phyloP scores from a whole-genome alignment of 2,888 invertebrate genomes.

The Byasa hedistus region DNA sequence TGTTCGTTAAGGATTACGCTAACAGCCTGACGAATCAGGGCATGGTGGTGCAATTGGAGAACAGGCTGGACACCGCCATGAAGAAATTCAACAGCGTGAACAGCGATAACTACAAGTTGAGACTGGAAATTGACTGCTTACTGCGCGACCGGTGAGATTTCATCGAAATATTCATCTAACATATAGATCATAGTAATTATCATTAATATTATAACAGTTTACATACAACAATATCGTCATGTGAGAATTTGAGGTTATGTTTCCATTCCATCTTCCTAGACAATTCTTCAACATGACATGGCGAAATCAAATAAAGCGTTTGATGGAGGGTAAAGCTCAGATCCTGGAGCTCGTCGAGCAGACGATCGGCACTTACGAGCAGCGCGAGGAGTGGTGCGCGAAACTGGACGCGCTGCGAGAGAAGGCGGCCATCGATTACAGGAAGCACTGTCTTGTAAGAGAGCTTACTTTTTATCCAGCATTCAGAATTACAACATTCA shows the following conservation, averaged over 20 bases:
- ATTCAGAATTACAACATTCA: no score
- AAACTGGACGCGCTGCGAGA: slow-evolving; percentile 90
- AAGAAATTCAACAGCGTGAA: slow-evolving; percentile 88
- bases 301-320: slow-evolving; percentile 86
- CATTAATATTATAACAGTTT: no score
- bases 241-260: no score
- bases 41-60: slow-evolving; percentile 83
- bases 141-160: slow-evolving; percentile 84
- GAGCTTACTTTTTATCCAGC: slow-evolving; percentile 40
- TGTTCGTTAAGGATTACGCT: slow-evolving; percentile 49
- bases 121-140: slow-evolving; percentile 90
- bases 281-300: slow-evolving; percentile 90
- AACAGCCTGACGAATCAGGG: slow-evolving; percentile 61
- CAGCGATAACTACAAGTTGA: slow-evolving; percentile 85
- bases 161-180: not conserved
- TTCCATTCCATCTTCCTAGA: slow-evolving; percentile 60
- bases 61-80: slow-evolving; percentile 87
- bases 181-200: no score
- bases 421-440: slow-evolving; percentile 77
- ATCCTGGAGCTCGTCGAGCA: slow-evolving; percentile 93
- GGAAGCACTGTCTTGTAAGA: slow-evolving; percentile 74
- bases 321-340: slow-evolving; percentile 88
- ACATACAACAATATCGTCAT: no score
- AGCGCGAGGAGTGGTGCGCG: slow-evolving; percentile 89
- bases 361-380: slow-evolving; percentile 93